These are phyloP conservation scores for western clawed frog (Xenopus tropicalis) DNA, from an alignment of 2,113 vertebrate genomes.

Conservation along the genomic window DNA sequence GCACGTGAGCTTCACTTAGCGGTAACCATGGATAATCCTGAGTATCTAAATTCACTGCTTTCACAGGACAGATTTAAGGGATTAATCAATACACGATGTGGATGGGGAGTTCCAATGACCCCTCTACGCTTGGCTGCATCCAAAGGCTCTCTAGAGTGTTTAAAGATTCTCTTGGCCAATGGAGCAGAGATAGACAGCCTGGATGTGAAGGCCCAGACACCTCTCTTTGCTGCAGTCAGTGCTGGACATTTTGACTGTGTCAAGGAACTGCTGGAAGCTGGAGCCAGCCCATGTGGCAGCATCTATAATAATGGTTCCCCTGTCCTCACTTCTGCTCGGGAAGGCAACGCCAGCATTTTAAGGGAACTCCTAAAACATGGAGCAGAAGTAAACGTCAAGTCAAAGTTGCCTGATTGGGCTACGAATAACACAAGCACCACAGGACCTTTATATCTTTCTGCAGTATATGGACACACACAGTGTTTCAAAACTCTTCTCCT, in stretches of 20 bases:
- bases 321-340: conserved; percentile 77
- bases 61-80: conserved; percentile 72
- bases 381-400: conserved; percentile 74
- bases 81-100: conserved; percentile 77
- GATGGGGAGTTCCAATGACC: conserved; percentile 86
- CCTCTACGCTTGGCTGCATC: conserved; percentile 81
- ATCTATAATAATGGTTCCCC: conserved; percentile 88
- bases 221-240: conserved; percentile 85
- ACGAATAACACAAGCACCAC: conserved; percentile 72
- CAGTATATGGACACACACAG: conserved; percentile 81
- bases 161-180: conserved; percentile 76
- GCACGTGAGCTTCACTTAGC: conserved; percentile 74
- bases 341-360: conserved; percentile 73
- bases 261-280: conserved; percentile 73
- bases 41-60: conserved; percentile 70
- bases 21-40: conserved; percentile 66
- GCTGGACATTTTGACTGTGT: conserved; percentile 85
- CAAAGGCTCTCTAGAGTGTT: conserved; percentile 70
- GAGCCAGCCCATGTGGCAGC: conserved; percentile 80
- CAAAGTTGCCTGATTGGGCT: conserved; percentile 78
- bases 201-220: conserved; percentile 92
- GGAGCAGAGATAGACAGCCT: conserved; percentile 86
- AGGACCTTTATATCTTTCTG: conserved; percentile 85
- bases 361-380: conserved; percentile 76
- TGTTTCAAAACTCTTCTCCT: conserved; percentile 85